Evolutionary conservation across 2,888 invertebrate species (phyloP), one percentile per base, ranked within the genome.

Genomic region (Callyntrura guangdongensis): DNA sequence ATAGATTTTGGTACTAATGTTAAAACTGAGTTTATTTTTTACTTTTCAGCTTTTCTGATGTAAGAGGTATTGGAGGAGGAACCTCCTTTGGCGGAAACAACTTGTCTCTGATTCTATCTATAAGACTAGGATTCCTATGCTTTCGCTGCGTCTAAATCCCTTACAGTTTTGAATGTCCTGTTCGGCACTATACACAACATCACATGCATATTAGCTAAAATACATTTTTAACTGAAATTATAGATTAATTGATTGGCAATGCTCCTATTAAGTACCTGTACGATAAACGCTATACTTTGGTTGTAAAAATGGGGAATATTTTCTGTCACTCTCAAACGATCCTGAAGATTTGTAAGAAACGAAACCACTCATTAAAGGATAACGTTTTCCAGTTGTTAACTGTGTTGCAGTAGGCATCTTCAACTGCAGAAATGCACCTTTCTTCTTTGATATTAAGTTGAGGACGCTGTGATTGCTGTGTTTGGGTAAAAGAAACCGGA

Each of bases 131-230:
- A 95, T 97, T 97, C 93, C 97, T 95, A n/a, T 93, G 96, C 96
- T 81, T 96, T 94, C 94, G 98, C 98, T 0, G 97, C 96, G 93
- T 96, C 96, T 45, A 97, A 95, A 92, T 96, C 96, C 84, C 98
- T 95, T 93, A 97, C 97, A 0, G 98, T 98, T 95, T 98, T 98
- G 95, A 98, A 98, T 56, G 96, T 96, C 83, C 98, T 96, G 20
- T 96, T 95, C 95, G 97, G 97, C 17, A 91, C 94, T 94, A 92
- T 88, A 59, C 47, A 77, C 20, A 49, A 36, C 36, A n/a, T n/a
- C n/a, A n/a, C n/a, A n/a, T n/a, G n/a, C n/a, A n/a, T n/a, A n/a
- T n/a, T n/a, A n/a, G n/a, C n/a, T n/a, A n/a, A n/a, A n/a, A n/a
- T n/a, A n/a, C n/a, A n/a, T n/a, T n/a, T n/a, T n/a, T n/a, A n/a